Percentiles rank a stretch among this genome's conserved stretches.
phyloP scores from a whole-genome alignment of 2,888 invertebrate species.

The Troilus luridus region DNA sequence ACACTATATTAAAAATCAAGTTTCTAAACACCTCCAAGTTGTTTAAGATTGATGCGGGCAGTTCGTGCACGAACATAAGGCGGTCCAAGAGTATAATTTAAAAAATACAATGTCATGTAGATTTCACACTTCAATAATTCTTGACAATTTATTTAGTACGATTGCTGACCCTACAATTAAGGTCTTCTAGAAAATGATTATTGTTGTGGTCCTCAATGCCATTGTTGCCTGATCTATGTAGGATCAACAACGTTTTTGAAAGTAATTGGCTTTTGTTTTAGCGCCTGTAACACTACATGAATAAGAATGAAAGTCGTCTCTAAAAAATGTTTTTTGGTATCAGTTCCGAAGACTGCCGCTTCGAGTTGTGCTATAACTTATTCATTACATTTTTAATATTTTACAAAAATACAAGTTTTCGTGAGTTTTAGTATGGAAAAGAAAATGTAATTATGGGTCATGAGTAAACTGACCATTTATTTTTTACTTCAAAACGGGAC shows the following conservation, averaged over 20 bases:
- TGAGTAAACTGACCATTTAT: too few species aligned
- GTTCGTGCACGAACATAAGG: neutral
- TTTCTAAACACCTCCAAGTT: neutral
- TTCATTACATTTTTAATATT: too few species aligned
- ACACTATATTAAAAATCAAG: neutral
- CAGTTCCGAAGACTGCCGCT: too few species aligned
- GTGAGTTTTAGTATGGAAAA: too few species aligned
- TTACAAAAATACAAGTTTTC: too few species aligned
- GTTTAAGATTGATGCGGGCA: neutral
- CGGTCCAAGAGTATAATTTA: too few species aligned
- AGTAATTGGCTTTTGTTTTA: neutral
- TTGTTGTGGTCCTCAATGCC: neutral
- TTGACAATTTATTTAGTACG: neutral
- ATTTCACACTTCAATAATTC: neutral
- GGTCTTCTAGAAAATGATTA: neutral
- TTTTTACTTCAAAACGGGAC: too few species aligned
- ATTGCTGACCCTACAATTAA: neutral
- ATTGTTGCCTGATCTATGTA: neutral
- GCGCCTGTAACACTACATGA: neutral
- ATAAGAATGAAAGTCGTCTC: neutral
- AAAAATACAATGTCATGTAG: too few species aligned
- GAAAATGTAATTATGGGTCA: too few species aligned
- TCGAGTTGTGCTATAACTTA: too few species aligned
- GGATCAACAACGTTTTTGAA: neutral
- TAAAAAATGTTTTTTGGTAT: neutral